Base-by-base conservation (phyloP, 2,888 invertebrate genomes). In the Polydrusus cervinus region DNA sequence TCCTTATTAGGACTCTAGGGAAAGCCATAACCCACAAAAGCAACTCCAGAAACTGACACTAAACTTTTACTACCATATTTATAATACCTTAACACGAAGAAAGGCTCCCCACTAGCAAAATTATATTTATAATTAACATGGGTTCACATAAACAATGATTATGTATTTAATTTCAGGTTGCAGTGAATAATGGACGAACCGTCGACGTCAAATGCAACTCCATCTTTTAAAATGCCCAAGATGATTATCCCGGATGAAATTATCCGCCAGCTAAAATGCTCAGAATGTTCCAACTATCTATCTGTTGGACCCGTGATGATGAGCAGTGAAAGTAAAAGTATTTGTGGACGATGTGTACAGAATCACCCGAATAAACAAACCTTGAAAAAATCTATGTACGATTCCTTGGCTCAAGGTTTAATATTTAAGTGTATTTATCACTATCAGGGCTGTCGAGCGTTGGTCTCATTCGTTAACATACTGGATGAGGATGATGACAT, bases 101-200 rank as follows among this genome's bases (percentile, higher is more conserved):
- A n/a, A n/a, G n/a, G n/a, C n/a, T n/a, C n/a, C n/a, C n/a, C n/a
- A n/a, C n/a, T n/a, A n/a, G n/a, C n/a, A n/a, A n/a, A n/a, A n/a
- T 25, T 25, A 25, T 3, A 3, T 25, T 25, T 25, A 1, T 25
- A 25, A 25, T 25, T n/a, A n/a, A n/a, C 25, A 5, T 1, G 5
- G 3, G 25, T 25, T 25, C 25, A 25, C 5, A 25, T 25, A 25
- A 25, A 25, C 25, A 25, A 25, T 25, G 1, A 25, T 25, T 5
- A 25, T 25, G 25, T 57, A 16, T 45, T 14, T 16, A 11, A 55
- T 49, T 65, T 53, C 71, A 53, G 64, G 60, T 64, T 73, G 74
- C 10, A 6, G 40, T 47, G 30, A 53, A 38, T 1, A 11, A 53
- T 53, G 51, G 49, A 49, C 1, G 16, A 16, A 16, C 18, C 18